Conservation (phyloP, 2,888 invertebrate genomes). For the Lingula anatina region DNA sequence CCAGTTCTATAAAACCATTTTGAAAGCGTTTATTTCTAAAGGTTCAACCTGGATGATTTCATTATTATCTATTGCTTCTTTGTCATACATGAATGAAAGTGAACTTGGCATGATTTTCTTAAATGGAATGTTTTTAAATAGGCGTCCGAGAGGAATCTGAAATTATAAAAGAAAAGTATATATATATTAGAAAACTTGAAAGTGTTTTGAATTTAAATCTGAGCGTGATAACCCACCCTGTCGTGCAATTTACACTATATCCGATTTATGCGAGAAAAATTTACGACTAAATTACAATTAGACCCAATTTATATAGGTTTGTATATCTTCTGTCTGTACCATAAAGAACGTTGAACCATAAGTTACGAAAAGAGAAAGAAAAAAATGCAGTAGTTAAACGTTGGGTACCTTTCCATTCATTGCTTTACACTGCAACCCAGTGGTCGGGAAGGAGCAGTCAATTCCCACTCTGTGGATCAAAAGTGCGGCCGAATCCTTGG, state of each 20-base stretch:
- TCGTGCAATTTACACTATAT: too few relatives aligned
- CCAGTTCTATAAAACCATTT: too few relatives aligned
- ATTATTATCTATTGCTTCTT: slow-evolving; percentile 30
- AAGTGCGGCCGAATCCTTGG: slow-evolving; percentile 55
- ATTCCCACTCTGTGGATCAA: slow-evolving; percentile 62
- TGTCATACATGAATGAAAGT: slow-evolving; percentile 43
- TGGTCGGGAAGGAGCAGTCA: slow-evolving; percentile 57
- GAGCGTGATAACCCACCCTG: too few relatives aligned
- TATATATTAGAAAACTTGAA: too few relatives aligned
- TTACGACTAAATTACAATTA: too few relatives aligned
- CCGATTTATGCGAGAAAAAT: too few relatives aligned
- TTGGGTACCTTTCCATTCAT: slow-evolving; percentile 46
- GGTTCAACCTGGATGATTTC: slow-evolving; percentile 36
- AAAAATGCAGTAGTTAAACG: too few relatives aligned
- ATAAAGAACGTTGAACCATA: not conserved
- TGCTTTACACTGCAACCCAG: slow-evolving; percentile 43
- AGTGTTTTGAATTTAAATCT: too few relatives aligned
- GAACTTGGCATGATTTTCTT: slow-evolving; percentile 41
- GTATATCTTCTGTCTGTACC: too few relatives aligned
- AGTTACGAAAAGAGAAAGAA: not conserved
- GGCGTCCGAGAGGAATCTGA: slow-evolving; percentile 46
- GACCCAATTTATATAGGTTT: too few relatives aligned
- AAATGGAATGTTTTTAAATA: slow-evolving; percentile 48
- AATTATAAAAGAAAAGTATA: too few relatives aligned
- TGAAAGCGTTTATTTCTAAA: slow-evolving; percentile 49